phyloP scores from a whole-genome alignment of 1,140 invertebrate species.

The Panagrolaimus sp. region DNA sequence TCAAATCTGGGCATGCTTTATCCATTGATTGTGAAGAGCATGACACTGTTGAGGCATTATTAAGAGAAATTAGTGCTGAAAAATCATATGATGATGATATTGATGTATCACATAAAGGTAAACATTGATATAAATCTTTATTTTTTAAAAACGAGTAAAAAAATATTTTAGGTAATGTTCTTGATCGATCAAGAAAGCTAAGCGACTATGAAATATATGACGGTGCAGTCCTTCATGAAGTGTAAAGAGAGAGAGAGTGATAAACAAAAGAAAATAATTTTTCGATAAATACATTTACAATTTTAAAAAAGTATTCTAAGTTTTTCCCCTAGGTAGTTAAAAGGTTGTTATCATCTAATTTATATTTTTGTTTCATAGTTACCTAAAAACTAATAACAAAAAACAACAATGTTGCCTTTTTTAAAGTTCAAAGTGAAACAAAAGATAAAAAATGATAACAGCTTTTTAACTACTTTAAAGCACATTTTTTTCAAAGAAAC shows the following conservation, averaged over 20 bases:
- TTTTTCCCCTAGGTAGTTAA: background rate
- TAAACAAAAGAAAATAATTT: background rate
- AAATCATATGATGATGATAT: background rate
- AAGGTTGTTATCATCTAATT: background rate
- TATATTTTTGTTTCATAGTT: conserved; percentile 1
- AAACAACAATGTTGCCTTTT: background rate
- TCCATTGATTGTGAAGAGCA: background rate
- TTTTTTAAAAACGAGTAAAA: background rate
- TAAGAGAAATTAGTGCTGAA: background rate
- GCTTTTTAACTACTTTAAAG: too few species aligned
- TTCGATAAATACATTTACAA: conserved; percentile 3
- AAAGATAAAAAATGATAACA: too few species aligned
- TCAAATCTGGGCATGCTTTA: conserved; percentile 5
- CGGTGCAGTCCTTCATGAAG: conserved; percentile 2
- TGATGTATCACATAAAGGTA: background rate
- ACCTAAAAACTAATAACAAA: background rate
- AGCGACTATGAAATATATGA: conserved; percentile 12
- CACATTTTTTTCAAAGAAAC: too few species aligned
- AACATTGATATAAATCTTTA: background rate
- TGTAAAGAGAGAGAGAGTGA: background rate
- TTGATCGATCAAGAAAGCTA: background rate
- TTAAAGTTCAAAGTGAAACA: too few species aligned
- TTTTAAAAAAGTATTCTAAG: background rate
- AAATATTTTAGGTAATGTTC: background rate
- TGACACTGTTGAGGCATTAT: conserved; percentile 6